Base-by-base conservation (phyloP, 2,888 invertebrate genomes). In the Drosophila nigricruria region DNA sequence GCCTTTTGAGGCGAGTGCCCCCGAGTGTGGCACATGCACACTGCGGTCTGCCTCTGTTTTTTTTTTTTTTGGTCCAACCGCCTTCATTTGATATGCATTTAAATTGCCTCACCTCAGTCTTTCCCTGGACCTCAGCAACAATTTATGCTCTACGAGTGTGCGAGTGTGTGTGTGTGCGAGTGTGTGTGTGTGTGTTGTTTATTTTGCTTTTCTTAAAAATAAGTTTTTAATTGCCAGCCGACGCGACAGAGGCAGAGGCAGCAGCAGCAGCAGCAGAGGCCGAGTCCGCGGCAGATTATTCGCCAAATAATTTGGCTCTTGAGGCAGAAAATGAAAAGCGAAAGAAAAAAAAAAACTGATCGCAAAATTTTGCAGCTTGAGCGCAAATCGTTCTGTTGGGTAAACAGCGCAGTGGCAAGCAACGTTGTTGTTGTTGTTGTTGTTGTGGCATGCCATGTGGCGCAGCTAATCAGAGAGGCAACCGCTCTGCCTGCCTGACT, bases 221-320 rank as follows among this genome's bases (percentile, higher is more conserved):
- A 88, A 85, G 88, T 88, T 85, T 88, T 88, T 84, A 84, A 84
- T 84, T 84, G 84, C 88, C 57, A 66, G 70, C 53, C 23, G 53
- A 23, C 36, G 53, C 38, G 36, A 38, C 38, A 34, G 50, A 12
- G 20, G 20, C 34, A n/a, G 20, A 8, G 16, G 52, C 52, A 52
- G 49, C 18, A 14, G 6, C 32, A 20, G 68, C 67, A 79, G 74
- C 40, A 50, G 62, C 40, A 40, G 40, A 63, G 82, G 78, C 57
- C 60, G 70, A 70, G 73, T 25, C 47, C 67, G 70, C 60, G 76
- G 77, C 87, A 91, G 92, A 91, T 91, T 91, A 91, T 89, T 90
- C 91, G 91, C 91, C 90, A 91, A 91, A 91, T 91, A 90, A 91
- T 91, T 91, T 91, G 90, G 90, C 84, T 86, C 80, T 80, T 80